These are phyloP conservation scores for Phortica magna DNA, from an alignment of 2,888 invertebrate genomes.

Conservation along the genomic window DNA sequence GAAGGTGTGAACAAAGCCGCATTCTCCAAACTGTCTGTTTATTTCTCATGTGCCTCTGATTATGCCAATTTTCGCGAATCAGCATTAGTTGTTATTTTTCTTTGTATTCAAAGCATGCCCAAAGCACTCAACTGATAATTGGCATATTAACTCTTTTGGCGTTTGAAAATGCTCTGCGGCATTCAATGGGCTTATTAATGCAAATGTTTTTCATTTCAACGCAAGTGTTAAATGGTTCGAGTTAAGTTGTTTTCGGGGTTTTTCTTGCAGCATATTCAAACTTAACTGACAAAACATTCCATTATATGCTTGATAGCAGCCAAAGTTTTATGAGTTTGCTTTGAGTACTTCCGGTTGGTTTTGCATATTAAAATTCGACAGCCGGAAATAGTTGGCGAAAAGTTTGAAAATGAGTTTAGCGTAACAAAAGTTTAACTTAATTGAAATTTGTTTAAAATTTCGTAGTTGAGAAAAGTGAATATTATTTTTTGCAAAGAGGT, in stretches of 20 bases:
- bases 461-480: too few relatives aligned
- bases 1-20: too few relatives aligned
- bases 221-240: not conserved
- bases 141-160: not conserved
- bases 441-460: too few relatives aligned
- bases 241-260: not conserved
- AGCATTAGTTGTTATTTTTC: not conserved
- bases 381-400: not conserved
- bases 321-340: not conserved
- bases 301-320: not conserved
- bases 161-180: not conserved
- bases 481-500: not conserved
- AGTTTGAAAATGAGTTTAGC: not conserved
- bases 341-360: not conserved
- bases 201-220: not conserved
- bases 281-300: not conserved
- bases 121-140: slow-evolving; percentile 6
- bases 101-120: not conserved
- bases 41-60: not conserved
- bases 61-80: slow-evolving; percentile 39
- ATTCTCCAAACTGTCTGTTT: too few relatives aligned
- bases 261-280: slow-evolving; percentile 5
- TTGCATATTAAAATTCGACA: not conserved
- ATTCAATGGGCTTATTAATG: slow-evolving; percentile 5
- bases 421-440: too few relatives aligned